Evolutionary conservation across 1,140 invertebrate genomes (phyloP), one percentile per base, ranked within the genome.

Genomic region (Neuroterus valhalla): DNA sequence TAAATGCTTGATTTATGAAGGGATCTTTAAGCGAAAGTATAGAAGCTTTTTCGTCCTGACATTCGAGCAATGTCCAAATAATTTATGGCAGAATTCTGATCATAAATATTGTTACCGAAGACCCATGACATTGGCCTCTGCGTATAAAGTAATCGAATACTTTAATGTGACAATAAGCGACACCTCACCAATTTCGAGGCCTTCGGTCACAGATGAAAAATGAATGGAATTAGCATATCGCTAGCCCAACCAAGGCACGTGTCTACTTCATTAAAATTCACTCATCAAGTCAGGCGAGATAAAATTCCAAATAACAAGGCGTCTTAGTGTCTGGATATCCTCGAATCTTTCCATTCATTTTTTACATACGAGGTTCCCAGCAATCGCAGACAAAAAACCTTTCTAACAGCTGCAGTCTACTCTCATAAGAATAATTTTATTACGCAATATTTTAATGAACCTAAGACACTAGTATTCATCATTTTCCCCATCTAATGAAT

Each of bases 121-220:
- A 2, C 31, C 31, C 31, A 8, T 38, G 31, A 38, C 31, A 38
- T 4, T 12, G 14, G 23, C 31, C 55, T 31, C 14, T 23, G 12
- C 3, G 21, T 62, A 62, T 62, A 38, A 62, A 62, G 55, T 62
- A 62, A 62, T 62, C 55, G 55, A 62, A 62, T 62, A 62, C 55
- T 62, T 62, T 62, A 62, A 62, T 62, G 52, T 62, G 52, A 62
- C 52, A 62, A 62, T 62, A 62, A 62, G 52, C 55, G 26, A 62
- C 55, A 62, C 55, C 55, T 62, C 55, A 62, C 55, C 55, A 62
- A 62, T 62, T 62, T 62, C 21, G 21, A 15, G 21, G n/a, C 12
- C 12, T 26, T 26, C 14, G 55, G 15, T 62, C 55, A 62, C 52
- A 26, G 23, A 62, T 55, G 31, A 62, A 62, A 62, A 38, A 62